phyloP scores from a whole-genome alignment of 2,888 invertebrate genomes.

The Phoronis australis region DNA sequence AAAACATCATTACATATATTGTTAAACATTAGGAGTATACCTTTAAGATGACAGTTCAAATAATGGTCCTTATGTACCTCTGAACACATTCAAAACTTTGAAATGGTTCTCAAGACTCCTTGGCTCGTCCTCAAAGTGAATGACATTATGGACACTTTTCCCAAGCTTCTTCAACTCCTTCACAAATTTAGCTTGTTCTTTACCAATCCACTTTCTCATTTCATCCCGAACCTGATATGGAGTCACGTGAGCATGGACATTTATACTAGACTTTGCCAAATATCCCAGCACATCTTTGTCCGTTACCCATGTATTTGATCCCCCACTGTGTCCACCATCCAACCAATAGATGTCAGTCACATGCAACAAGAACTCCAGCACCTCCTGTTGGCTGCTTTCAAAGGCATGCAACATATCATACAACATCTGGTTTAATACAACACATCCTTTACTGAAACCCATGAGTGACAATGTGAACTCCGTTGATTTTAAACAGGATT shows the following conservation, averaged over 20 bases:
- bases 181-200: constrained; percentile 74
- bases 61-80: no score
- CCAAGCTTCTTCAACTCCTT: constrained; percentile 64
- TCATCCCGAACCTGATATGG: constrained; percentile 84
- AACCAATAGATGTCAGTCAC: constrained; percentile 80
- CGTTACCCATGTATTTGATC: constrained; percentile 82
- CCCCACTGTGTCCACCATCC: constrained; percentile 86
- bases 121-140: constrained; percentile 62
- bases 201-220: constrained; percentile 75
- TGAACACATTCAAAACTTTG: constrained; percentile 59
- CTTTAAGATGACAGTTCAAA: no score
- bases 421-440: constrained; percentile 84
- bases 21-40: no score
- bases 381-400: constrained; percentile 12
- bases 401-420: constrained; percentile 67
- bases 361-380: constrained; percentile 55
- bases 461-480: constrained; percentile 56
- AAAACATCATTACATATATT: no score
- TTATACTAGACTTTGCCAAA: constrained; percentile 60
- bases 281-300: constrained; percentile 68
- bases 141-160: constrained; percentile 61
- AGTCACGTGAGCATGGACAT: constrained; percentile 74
- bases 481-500: neutral
- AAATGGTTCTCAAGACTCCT: constrained; percentile 71
- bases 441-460: constrained; percentile 90